Base-by-base conservation (phyloP, 2,797 vertebrate genomes). In the Hydrocynus forskahlii region DNA sequence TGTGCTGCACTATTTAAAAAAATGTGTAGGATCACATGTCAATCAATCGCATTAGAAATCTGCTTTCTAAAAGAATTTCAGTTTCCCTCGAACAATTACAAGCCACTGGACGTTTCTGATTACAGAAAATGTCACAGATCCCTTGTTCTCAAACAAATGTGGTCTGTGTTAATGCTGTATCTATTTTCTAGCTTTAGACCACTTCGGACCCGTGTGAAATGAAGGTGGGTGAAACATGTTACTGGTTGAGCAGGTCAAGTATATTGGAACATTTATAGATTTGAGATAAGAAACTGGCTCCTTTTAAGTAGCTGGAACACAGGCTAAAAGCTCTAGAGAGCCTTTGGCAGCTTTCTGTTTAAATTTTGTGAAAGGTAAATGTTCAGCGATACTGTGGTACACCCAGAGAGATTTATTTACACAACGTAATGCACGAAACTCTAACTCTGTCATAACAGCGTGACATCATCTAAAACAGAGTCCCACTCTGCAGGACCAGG, bases 391-490 rank as follows among this genome's bases (percentile, higher is more conserved):
- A 83, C 85, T 48, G 55, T 35, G 59, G 76, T 84, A 84, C 87
- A 81, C 45, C 52, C 75, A 54, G 83, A 81, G 21, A 17, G 66
- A 81, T 91, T 90, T 91, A 90, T 92, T 93, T 91, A 89, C 69
- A 85, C 25, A 87, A 85, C 79, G 45, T 60, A 82, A 88, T 79
- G 81, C 86, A 86, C 73, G 78, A 83, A 80, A 91, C 81, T 79
- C 85, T 83, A 86, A 87, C 77, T 84, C 75, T 89, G 88, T 89
- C 89, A 88, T 88, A 90, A 87, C 82, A 87, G 35, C 63, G 83
- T 85, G 86, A 87, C 85, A 84, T 91, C 87, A 88, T 67, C 17
- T 55, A 60, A 85, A 83, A 63, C 55, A 78, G 83, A 55, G 83
- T 85, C 83, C 86, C 76, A 81, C 82, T 86, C 85, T 79, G 78